Conservation (phyloP, 2,113 vertebrate genomes). For the Hydropotes inermis region DNA sequence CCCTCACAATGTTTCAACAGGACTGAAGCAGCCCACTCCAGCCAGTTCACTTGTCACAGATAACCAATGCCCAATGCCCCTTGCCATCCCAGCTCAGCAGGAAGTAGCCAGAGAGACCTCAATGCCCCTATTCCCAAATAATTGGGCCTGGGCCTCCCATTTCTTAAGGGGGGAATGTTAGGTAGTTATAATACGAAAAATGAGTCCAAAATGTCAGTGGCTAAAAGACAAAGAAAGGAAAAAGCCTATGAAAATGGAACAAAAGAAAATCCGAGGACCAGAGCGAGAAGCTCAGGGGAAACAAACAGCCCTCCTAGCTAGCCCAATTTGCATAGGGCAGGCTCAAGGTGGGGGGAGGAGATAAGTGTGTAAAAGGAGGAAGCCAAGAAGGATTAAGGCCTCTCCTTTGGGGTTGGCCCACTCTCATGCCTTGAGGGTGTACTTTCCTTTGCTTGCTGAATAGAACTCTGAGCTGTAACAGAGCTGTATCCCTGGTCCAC, state of each 20-base stretch:
- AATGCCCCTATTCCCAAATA: accelerated
- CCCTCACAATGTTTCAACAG: neutral
- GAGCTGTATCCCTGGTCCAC: neutral
- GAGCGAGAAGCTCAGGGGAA: neutral
- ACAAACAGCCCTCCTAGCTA: neutral
- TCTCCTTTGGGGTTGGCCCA: neutral
- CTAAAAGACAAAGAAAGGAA: neutral
- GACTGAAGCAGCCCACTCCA: neutral
- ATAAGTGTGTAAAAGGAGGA: neutral
- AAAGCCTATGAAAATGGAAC: neutral
- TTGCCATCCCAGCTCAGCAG: neutral
- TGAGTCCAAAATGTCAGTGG: neutral
- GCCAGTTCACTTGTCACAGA: neutral
- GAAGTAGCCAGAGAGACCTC: neutral
- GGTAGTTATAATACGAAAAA: neutral
- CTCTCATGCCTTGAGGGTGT: neutral
- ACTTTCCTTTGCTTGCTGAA: neutral
- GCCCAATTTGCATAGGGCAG: neutral
- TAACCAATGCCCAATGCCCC: neutral
- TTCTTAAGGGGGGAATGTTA: neutral
- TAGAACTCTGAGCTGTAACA: neutral
- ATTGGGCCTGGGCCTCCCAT: neutral
- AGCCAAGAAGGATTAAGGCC: neutral
- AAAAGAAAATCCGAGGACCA: neutral
- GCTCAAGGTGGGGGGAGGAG: neutral